Conservation (phyloP, 2,113 vertebrate genomes). For the Scomber colias region DNA sequence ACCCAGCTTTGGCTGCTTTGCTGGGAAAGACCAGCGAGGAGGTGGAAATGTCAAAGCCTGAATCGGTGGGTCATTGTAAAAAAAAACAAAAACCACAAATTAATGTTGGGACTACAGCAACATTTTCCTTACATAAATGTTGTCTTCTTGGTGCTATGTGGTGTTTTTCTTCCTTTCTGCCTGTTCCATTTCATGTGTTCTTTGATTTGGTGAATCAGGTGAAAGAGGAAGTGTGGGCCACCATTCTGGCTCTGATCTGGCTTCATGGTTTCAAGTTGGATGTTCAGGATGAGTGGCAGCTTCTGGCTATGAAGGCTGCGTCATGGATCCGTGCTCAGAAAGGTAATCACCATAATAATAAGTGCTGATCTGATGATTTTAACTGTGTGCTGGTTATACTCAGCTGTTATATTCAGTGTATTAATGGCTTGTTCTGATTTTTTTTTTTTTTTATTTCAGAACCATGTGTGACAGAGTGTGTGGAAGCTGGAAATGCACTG, state of each 20-base stretch:
- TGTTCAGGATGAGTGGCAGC: conserved; percentile 82
- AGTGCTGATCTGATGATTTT: not conserved
- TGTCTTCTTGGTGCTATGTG: not conserved
- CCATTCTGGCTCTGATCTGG: conserved; percentile 88
- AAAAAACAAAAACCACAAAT: no score
- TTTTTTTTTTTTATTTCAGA: conserved; percentile 48
- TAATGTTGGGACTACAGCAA: no score
- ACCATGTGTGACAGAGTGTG: conserved; percentile 55
- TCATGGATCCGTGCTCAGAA: conserved; percentile 81
- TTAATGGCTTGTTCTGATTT: not conserved
- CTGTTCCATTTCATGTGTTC: not conserved
- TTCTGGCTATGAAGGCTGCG: conserved; percentile 83
- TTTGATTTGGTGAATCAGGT: conserved; percentile 54
- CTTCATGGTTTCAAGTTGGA: conserved; percentile 81
- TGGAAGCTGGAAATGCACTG: conserved; percentile 70
- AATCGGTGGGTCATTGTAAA: no score
- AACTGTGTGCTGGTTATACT: not conserved
- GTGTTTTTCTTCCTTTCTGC: no score
- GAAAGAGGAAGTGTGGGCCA: conserved; percentile 84
- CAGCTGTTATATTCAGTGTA: not conserved
- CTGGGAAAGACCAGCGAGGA: no score
- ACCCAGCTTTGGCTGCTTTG: no score
- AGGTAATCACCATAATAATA: conserved; percentile 53
- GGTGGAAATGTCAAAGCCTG: no score
- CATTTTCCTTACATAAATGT: no score